Conservation (phyloP, 1,140 invertebrate genomes). For the Brachionus koreanus region DNA sequence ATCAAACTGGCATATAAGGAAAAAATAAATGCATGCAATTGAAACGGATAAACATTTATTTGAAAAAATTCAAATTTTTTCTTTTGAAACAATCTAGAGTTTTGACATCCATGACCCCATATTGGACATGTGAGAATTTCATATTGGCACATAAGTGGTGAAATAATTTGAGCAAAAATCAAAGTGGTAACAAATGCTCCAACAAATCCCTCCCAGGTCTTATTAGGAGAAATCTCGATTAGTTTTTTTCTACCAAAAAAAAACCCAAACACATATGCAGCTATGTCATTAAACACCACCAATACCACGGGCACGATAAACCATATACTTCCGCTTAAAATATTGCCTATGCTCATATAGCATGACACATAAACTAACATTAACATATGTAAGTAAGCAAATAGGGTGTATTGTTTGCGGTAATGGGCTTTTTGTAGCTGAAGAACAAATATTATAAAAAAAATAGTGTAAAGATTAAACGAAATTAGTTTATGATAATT, state of each 20-base stretch:
- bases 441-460: conserved; percentile 96
- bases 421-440: conserved; percentile 94
- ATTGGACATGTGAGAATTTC: conserved; percentile 91
- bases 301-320: conserved; percentile 85
- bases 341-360: conserved; percentile 94
- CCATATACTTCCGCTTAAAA: conserved; percentile 91
- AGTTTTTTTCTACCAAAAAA: conserved; percentile 98
- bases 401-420: conserved; percentile 91
- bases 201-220: conserved; percentile 94
- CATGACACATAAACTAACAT: conserved; percentile 92
- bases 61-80: neutral
- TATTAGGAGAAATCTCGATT: conserved; percentile 96
- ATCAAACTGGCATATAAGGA: conserved; percentile 92
- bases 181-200: conserved; percentile 91
- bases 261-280: conserved; percentile 98
- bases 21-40: conserved; percentile 82
- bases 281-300: conserved; percentile 98
- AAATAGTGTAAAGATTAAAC: conserved; percentile 88
- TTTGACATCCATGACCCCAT: neutral
- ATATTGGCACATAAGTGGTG: conserved; percentile 80
- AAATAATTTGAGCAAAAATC: conserved; percentile 68
- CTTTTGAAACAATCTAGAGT: neutral
- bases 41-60: conserved; percentile 69
- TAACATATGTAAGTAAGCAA: conserved; percentile 97
- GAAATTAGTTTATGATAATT: conserved; percentile 96